Evolutionary conservation across 2,113 vertebrate species (phyloP).

Genomic region (Lontra canadensis): DNA sequence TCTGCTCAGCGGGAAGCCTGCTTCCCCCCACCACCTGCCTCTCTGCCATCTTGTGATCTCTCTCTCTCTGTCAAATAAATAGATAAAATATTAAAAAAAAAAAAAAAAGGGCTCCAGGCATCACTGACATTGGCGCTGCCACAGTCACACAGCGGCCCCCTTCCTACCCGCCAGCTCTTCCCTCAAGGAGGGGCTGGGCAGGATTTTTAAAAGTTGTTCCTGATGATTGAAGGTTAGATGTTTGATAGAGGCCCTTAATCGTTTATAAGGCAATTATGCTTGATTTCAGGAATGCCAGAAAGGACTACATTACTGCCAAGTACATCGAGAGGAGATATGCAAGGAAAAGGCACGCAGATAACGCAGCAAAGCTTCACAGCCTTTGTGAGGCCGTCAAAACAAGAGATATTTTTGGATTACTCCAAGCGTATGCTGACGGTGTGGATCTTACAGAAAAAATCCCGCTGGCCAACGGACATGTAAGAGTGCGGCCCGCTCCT

Average conservation of each 20-base stretch:
- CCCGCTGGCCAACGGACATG: conserved; percentile 92
- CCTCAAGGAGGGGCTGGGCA: accelerated
- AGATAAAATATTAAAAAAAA: too few species aligned
- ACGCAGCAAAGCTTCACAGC: conserved; percentile 84
- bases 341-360: conserved; percentile 85
- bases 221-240: too few species aligned
- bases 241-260: not conserved
- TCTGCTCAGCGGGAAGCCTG: too few species aligned
- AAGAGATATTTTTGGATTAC: conserved; percentile 91
- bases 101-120: not conserved
- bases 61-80: too few species aligned
- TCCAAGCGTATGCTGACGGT: conserved; percentile 94
- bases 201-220: not conserved
- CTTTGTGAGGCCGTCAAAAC: conserved; percentile 92
- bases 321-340: conserved; percentile 95
- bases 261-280: not conserved
- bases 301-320: conserved; percentile 97
- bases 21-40: too few species aligned
- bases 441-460: conserved; percentile 93
- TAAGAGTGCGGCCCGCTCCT: conserved; percentile 83
- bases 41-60: too few species aligned
- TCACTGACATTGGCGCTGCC: not conserved
- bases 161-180: not conserved
- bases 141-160: not conserved
- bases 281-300: conserved; percentile 92